phyloP scores from a whole-genome alignment of 2,888 invertebrate species.

The Itoplectis maculator region DNA sequence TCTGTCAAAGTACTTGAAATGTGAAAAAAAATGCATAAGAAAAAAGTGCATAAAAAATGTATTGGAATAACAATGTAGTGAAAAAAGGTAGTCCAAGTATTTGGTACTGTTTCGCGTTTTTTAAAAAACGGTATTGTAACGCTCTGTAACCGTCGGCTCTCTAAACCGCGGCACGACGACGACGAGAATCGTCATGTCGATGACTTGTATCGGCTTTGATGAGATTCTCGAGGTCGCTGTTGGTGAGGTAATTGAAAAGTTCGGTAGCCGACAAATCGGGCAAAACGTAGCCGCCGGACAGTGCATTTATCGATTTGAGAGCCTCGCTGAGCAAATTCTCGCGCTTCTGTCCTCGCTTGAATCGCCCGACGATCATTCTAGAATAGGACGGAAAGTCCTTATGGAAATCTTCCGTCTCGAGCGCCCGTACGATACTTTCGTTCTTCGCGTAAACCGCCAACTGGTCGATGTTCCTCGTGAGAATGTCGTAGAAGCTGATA shows the following conservation, averaged over 20 bases:
- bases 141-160: not conserved
- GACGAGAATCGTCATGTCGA: no score
- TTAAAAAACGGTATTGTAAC: not conserved
- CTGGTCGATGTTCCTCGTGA: not conserved
- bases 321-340: not conserved
- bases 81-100: no score
- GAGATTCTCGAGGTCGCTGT: constrained; percentile 8
- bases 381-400: not conserved
- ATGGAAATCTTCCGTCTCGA: not conserved
- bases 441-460: not conserved
- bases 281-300: not conserved
- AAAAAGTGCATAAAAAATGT: no score
- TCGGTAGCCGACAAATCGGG: not conserved
- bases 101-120: no score
- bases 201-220: not conserved
- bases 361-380: not conserved
- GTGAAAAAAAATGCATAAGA: no score
- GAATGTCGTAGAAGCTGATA: not conserved
- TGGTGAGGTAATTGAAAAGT: not conserved
- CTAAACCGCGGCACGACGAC: no score
- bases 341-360: not conserved
- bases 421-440: not conserved
- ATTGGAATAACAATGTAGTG: no score
- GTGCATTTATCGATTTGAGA: not conserved
- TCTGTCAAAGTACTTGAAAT: no score